Conservation (phyloP, 2,888 invertebrate genomes). For the Lymantria monacha region DNA sequence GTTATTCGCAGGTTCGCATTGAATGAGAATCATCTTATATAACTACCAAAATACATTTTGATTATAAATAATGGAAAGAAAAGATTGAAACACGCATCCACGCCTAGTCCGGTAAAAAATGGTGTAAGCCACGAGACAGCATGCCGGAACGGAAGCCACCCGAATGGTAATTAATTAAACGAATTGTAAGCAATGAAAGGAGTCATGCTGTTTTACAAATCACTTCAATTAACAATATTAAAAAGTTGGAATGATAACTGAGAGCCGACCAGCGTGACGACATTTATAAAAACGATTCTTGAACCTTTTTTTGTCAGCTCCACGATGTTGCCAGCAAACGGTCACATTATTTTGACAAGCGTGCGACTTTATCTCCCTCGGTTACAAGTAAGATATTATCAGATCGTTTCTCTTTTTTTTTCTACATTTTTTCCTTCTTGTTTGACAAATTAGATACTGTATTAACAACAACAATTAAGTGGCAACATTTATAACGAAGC, state of each 20-base stretch:
- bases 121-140: constrained; percentile 60
- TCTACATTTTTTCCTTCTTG: constrained; percentile 17
- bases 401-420: constrained; percentile 15
- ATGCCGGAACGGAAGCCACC: constrained; percentile 75
- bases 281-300: constrained; percentile 45
- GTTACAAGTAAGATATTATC: constrained; percentile 39
- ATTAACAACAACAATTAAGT: constrained; percentile 39
- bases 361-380: constrained; percentile 67
- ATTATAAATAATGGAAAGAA: constrained; percentile 19
- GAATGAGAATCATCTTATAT: neutral
- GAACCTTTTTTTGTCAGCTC: constrained; percentile 39
- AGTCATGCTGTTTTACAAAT: constrained; percentile 82
- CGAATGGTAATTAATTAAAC: constrained; percentile 79
- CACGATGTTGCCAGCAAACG: constrained; percentile 39
- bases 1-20: constrained; percentile 3
- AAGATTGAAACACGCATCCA: constrained; percentile 55
- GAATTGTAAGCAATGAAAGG: constrained; percentile 81
- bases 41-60: constrained; percentile 15
- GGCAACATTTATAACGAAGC: constrained; percentile 31
- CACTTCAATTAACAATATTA: constrained; percentile 82
- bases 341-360: constrained; percentile 58
- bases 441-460: constrained; percentile 34
- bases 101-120: constrained; percentile 64
- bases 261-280: constrained; percentile 61
- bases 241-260: constrained; percentile 75